Evolutionary conservation across 2,888 invertebrate species (phyloP).

Genomic region (Trissolcus brochymenae): DNA sequence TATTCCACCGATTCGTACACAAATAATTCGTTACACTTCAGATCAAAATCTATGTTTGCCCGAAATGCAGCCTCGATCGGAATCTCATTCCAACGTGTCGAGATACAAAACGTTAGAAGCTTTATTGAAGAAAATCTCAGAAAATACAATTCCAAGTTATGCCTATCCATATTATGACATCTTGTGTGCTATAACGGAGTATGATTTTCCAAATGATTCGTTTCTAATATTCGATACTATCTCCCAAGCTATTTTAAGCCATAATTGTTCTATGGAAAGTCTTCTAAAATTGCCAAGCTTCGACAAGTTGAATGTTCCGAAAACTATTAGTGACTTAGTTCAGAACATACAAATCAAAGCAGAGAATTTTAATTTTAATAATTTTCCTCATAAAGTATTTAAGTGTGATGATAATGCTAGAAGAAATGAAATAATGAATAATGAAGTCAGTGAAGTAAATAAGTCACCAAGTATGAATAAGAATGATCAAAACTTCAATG

Average conservation of each 20-base stretch:
- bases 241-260: slow-evolving; percentile 48
- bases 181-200: slow-evolving; percentile 18
- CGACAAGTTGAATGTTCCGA: slow-evolving; percentile 58
- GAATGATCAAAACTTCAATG: background rate
- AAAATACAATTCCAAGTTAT: slow-evolving; percentile 12
- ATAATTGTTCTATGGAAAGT: slow-evolving; percentile 57
- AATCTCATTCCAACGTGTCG: slow-evolving; percentile 12
- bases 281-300: slow-evolving; percentile 55
- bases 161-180: slow-evolving; percentile 22
- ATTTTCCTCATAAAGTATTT: background rate
- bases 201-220: slow-evolving; percentile 32
- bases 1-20: slow-evolving; percentile 54
- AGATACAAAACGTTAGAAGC: slow-evolving; percentile 10
- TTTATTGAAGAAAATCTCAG: slow-evolving; percentile 17
- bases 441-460: slow-evolving; percentile 2
- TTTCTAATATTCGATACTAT: slow-evolving; percentile 47
- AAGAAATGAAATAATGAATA: background rate
- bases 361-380: background rate
- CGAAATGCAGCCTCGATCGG: slow-evolving; percentile 7
- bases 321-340: slow-evolving; percentile 55
- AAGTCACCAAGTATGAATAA: background rate
- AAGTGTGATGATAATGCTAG: background rate
- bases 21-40: slow-evolving; percentile 29
- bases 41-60: slow-evolving; percentile 16
- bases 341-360: slow-evolving; percentile 39